phyloP scores from a whole-genome alignment of 2,888 invertebrate species.

The Encarsia formosa region DNA sequence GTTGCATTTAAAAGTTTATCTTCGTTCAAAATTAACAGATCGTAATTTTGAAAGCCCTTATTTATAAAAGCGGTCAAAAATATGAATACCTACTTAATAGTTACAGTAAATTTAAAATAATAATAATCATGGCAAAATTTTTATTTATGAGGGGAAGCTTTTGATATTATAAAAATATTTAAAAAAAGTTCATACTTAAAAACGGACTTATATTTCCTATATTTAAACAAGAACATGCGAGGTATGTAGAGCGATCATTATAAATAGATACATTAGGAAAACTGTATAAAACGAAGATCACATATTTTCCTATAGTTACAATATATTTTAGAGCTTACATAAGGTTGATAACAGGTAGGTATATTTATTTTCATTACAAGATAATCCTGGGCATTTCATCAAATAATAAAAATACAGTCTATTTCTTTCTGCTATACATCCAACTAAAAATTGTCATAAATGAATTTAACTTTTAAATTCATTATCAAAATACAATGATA shows the following conservation, averaged over 20 bases:
- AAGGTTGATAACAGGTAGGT: slow-evolving; percentile 24
- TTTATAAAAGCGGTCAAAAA: no score
- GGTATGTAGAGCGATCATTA: slow-evolving; percentile 41
- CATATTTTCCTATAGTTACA: slow-evolving; percentile 27
- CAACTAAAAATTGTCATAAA: slow-evolving; percentile 35
- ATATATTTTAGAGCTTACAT: slow-evolving; percentile 22
- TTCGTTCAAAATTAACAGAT: no score
- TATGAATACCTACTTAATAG: no score
- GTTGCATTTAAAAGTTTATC: no score
- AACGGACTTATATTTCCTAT: slow-evolving; percentile 28
- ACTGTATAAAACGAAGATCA: slow-evolving; percentile 29
- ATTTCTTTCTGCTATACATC: slow-evolving; percentile 42
- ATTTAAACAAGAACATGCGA: slow-evolving; percentile 32
- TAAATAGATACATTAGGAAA: slow-evolving; percentile 28
- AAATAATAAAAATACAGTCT: slow-evolving; percentile 38
- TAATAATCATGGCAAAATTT: no score
- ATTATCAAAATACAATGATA: slow-evolving; percentile 39
- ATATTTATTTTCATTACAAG: slow-evolving; percentile 20
- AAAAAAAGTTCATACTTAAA: slow-evolving; percentile 18
- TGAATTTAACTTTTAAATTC: slow-evolving; percentile 36
- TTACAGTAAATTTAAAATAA: no score
- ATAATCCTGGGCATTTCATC: slow-evolving; percentile 19
- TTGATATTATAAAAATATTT: no score
- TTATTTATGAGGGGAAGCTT: no score
- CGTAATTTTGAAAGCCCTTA: no score